Evolutionary conservation across 1,140 invertebrate species (phyloP).

Genomic region (Venturia canescens): DNA sequence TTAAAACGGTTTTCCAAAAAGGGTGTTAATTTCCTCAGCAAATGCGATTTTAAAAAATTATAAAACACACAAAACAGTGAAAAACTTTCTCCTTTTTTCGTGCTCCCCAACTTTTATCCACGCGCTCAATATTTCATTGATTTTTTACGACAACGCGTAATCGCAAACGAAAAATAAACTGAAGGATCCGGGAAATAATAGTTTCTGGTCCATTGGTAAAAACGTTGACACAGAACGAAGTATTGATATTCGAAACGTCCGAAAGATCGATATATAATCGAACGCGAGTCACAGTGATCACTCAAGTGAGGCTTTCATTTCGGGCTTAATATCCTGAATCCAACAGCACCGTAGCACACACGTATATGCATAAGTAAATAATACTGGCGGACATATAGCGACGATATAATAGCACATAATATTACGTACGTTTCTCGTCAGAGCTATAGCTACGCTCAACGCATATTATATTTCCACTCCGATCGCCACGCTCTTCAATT

Average conservation of each 20-base stretch:
- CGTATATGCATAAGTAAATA: background rate
- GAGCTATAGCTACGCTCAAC: background rate
- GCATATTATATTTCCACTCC: slow-evolving; percentile 21
- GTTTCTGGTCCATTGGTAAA: background rate
- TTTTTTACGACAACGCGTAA: too few species aligned
- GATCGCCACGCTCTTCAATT: background rate
- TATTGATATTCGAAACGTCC: background rate
- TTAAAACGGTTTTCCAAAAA: too few species aligned
- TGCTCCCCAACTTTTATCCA: too few species aligned
- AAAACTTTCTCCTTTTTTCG: too few species aligned
- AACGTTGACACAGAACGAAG: background rate
- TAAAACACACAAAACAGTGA: too few species aligned
- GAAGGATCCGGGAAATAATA: background rate
- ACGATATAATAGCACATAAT: background rate
- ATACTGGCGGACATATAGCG: background rate
- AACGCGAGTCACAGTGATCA: background rate
- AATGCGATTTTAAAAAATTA: too few species aligned
- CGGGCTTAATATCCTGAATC: slow-evolving; percentile 12
- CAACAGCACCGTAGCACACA: background rate
- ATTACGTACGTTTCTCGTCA: slow-evolving; percentile 11
- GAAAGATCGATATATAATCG: background rate
- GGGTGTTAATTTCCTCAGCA: too few species aligned
- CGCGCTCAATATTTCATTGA: too few species aligned
- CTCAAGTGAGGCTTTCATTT: background rate
- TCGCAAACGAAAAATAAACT: background rate